These are phyloP conservation scores for zebrafish (Danio rerio) DNA, from an alignment of 2,113 vertebrate genomes.

Conservation along the genomic window GRCz12tu NC_133181.1:49197501-49198000, in stretches of 20 bases:
- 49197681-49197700: constrained; percentile 5
- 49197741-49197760: not conserved
- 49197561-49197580: no score
- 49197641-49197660: no score
- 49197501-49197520: no score
- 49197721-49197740: not conserved
- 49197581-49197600: no score
- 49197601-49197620: no score
- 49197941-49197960: constrained; percentile 84
- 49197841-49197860: constrained; percentile 60
- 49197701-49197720: not conserved
- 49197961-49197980: constrained; percentile 83
- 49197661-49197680: no score
- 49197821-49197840: constrained; percentile 48
- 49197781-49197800: not conserved
- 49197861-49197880: constrained; percentile 71
- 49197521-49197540: no score
- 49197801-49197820: constrained; percentile 53
- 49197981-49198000: constrained; percentile 83
- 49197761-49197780: not conserved
- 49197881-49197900: constrained; percentile 30
- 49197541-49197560: no score
- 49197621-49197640: no score
- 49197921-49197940: constrained; percentile 84
- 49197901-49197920: constrained; percentile 70